Evolutionary conservation across 1,140 invertebrate genomes (phyloP).

Genomic region (Drosophila triauraria): DNA sequence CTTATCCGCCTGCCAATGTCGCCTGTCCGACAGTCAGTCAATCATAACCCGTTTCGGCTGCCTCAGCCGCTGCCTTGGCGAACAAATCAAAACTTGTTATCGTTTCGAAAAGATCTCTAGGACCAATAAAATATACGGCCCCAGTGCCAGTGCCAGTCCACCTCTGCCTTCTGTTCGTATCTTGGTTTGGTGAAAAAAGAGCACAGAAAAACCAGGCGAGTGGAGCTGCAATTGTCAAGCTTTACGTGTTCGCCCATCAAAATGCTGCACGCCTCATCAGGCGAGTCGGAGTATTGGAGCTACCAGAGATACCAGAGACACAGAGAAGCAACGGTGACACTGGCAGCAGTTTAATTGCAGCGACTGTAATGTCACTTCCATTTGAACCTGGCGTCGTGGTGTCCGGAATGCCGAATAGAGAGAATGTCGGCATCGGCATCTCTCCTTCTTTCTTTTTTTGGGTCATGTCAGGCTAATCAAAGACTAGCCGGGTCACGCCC

Average conservation of each 20-base stretch:
- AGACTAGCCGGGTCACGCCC: constrained; percentile 66
- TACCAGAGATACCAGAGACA: neutral
- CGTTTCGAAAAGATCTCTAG: constrained; percentile 75
- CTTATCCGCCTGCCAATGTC: constrained; percentile 72
- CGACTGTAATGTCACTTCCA: constrained; percentile 70
- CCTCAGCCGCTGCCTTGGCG: constrained; percentile 49
- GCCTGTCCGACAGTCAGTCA: constrained; percentile 69
- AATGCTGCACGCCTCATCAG: constrained; percentile 74
- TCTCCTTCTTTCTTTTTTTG: constrained; percentile 46
- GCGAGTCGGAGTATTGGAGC: neutral
- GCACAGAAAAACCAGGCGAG: constrained; percentile 19
- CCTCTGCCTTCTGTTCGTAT: constrained; percentile 28
- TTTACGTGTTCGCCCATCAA: constrained; percentile 76
- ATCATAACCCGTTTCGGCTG: constrained; percentile 80
- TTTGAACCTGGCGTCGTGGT: constrained; percentile 71
- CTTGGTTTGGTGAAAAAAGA: constrained; percentile 1
- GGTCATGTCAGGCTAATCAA: constrained; percentile 79
- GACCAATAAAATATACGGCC: constrained; percentile 74
- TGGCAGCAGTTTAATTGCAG: constrained; percentile 74
- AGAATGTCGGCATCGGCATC: constrained; percentile 15
- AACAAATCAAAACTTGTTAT: constrained; percentile 82
- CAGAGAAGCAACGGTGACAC: constrained; percentile 24
- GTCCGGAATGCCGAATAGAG: neutral
- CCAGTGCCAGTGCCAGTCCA: constrained; percentile 35
- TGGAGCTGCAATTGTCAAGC: constrained; percentile 64